Evolutionary conservation across 2,113 vertebrate genomes (phyloP).

Genomic region (Cnemophilus loriae): DNA sequence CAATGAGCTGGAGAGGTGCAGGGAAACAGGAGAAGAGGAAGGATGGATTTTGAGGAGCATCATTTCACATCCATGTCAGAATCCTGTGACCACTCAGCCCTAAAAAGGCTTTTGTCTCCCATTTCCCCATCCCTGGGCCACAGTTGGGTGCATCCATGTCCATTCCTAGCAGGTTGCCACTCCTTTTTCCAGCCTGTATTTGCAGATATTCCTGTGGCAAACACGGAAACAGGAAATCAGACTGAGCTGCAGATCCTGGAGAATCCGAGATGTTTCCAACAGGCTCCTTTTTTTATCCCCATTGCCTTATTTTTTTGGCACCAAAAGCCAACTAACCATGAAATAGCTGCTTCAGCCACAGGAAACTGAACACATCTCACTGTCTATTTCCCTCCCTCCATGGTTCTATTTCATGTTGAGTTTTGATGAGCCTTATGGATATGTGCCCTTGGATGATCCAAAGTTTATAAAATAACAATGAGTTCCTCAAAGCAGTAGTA

Average conservation of each 20-base stretch:
- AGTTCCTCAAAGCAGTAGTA: neutral
- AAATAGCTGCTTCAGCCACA: neutral
- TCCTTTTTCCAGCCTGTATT: neutral
- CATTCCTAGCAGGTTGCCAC: neutral
- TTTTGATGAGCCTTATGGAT: neutral
- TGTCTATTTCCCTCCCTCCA: neutral
- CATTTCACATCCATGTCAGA: neutral
- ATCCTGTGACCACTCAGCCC: neutral
- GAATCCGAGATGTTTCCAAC: neutral
- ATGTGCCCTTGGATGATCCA: neutral
- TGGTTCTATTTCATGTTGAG: neutral
- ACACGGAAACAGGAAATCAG: neutral
- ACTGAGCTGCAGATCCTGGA: neutral
- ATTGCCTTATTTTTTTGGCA: neutral
- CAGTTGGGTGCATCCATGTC: neutral
- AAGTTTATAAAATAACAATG: neutral
- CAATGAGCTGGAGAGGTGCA: neutral
- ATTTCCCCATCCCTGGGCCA: neutral
- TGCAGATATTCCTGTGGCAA: neutral
- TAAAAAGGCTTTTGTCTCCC: neutral
- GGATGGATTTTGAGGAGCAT: neutral
- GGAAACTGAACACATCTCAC: neutral
- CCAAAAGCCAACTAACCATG: neutral
- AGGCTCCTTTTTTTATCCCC: neutral
- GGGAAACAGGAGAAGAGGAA: neutral